Base-by-base conservation (phyloP, 2,888 invertebrate genomes). In the Xanthia togata region DNA sequence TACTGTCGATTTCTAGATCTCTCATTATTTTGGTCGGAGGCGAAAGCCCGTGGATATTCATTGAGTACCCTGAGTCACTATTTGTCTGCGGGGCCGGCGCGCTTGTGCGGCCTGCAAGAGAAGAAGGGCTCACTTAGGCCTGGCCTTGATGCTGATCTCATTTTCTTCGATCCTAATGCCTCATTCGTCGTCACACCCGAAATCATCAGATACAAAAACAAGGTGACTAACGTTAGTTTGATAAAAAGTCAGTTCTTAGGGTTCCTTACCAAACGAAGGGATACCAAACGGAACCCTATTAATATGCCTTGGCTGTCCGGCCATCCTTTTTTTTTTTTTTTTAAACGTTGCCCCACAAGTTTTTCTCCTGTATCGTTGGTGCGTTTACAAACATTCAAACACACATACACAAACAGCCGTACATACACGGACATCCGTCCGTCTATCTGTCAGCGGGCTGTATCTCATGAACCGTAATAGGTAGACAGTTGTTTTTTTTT, bases 101-200 rank as follows among this genome's bases (percentile, higher is more conserved):
- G 94, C 77, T 92, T 98, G 3, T 97, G 97, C 73, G 97, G 97
- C 14, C 90, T 98, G 67, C 95, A 97, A 60, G 90, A 94, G 47
- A 91, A 92, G 9, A 98, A 98, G 89, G 97, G 98, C 0, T 92
- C 96, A 70, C 94, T 98, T 44, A 90, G 94, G 62, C 94, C 95
- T 20, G 97, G 97, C n/a, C 97, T 96, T 82, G 98, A 98, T 88
- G 98, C 98, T 0, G 98, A 98, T 91, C 97, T 98, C 74, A 97
- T 98, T 79, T 95, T 98, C 83, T 98, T 98, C 96, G 96, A 97
- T 92, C 98, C 98, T 0, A 96, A 97, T 31, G 96, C 96, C 68
- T 95, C 95, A 62, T 97, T 97, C 83, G 92, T 94, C 78, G 97
- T 97, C 62, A 93, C 94, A 59, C 93, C 96, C 57, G 95, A 96